Percentiles rank a stretch among this genome's conserved stretches.
Conservation (phyloP, 2,888 invertebrate genomes). For the Drosophila fungiperda region DNA sequence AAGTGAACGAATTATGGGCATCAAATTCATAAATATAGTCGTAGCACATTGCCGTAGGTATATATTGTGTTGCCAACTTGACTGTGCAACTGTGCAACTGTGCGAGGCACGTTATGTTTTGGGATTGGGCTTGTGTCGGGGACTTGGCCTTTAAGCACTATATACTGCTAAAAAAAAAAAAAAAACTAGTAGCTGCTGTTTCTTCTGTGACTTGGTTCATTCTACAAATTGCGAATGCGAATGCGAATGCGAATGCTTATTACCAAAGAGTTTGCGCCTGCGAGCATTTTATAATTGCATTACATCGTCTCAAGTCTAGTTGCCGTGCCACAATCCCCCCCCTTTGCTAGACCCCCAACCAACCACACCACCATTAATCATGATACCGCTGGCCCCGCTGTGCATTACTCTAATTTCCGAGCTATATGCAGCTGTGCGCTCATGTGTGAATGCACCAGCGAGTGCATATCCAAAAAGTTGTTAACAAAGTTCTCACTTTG, state of each 20-base stretch:
- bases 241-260: constrained; percentile 72
- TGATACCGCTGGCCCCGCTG: neutral
- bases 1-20: constrained; percentile 72
- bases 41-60: constrained; percentile 52
- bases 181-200: constrained; percentile 28
- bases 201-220: constrained; percentile 52
- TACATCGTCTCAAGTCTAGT: constrained; percentile 47
- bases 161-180: constrained; percentile 28
- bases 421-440: constrained; percentile 50
- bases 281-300: constrained; percentile 72
- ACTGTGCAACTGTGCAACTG: constrained; percentile 13
- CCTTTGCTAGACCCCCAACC: neutral
- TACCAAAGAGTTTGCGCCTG: constrained; percentile 60
- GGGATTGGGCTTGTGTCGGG: neutral
- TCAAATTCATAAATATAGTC: constrained; percentile 59
- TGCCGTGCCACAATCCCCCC: neutral
- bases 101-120: neutral
- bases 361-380: neutral
- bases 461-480: constrained; percentile 68
- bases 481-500: constrained; percentile 56
- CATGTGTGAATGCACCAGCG: constrained; percentile 77
- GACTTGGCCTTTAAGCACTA: neutral
- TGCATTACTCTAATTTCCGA: constrained; percentile 63
- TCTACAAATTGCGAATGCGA: constrained; percentile 69
- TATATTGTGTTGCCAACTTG: constrained; percentile 43